Evolutionary conservation across 2,113 vertebrate genomes (phyloP).

Genomic region (Myotis davidii): DNA sequence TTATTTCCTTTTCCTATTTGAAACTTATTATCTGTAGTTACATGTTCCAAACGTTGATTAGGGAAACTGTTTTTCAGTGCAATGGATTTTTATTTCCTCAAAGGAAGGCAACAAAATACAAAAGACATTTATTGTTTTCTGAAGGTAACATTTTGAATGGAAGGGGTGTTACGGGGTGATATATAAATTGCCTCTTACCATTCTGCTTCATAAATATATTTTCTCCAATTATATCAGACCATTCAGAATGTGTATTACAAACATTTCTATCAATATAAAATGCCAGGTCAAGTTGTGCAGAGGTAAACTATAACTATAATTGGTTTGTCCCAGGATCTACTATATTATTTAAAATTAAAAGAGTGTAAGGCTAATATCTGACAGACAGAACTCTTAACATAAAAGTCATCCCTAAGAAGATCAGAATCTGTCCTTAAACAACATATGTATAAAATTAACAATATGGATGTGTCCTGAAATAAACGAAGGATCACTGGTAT

Average conservation of each 20-base stretch:
- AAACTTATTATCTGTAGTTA: slow-evolving; percentile 42
- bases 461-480: not conserved
- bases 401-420: not conserved
- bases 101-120: not conserved
- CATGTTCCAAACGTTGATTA: not conserved
- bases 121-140: not conserved
- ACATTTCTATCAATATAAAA: not conserved
- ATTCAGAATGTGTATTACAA: not conserved
- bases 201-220: not conserved
- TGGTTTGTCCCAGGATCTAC: not conserved
- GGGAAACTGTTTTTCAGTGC: not conserved
- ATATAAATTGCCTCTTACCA: not conserved
- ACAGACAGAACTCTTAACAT: not conserved
- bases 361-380: not conserved
- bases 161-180: not conserved
- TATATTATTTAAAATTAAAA: not conserved
- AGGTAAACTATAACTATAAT: not conserved
- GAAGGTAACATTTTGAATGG: not conserved
- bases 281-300: not conserved
- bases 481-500: not conserved
- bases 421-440: not conserved
- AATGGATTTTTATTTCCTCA: slow-evolving; percentile 31
- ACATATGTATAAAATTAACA: not conserved
- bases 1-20: slow-evolving; percentile 17
- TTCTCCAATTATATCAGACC: not conserved